Evolutionary conservation across 2,797 vertebrate genomes (phyloP).

Genomic region (Geotrypetes seraphini): DNA sequence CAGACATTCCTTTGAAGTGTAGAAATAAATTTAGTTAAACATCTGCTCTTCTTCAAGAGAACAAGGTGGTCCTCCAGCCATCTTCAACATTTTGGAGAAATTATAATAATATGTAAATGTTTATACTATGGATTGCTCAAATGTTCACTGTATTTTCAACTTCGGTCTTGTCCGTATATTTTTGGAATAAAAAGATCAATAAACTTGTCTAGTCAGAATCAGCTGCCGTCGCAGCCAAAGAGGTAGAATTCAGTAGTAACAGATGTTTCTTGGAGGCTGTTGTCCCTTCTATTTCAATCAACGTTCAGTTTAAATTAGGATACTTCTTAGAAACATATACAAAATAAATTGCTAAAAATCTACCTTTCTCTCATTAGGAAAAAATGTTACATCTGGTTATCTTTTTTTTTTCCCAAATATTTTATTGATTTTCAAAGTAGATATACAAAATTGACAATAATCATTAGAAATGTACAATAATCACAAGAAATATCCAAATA

Average conservation of each 20-base stretch:
- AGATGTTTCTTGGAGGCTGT: slow-evolving; percentile 15
- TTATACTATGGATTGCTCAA: too few species aligned
- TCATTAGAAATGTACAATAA: too few species aligned
- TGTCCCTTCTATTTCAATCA: slow-evolving; percentile 11
- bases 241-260: slow-evolving; percentile 10
- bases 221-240: slow-evolving; percentile 20
- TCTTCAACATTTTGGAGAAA: slow-evolving; percentile 2
- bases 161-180: too few species aligned
- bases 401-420: too few species aligned
- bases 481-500: too few species aligned
- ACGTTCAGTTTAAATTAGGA: slow-evolving; percentile 8
- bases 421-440: too few species aligned
- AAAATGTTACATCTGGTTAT: too few species aligned
- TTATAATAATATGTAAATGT: neutral
- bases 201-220: slow-evolving; percentile 3
- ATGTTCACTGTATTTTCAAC: neutral
- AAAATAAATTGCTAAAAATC: too few species aligned
- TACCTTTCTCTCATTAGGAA: too few species aligned
- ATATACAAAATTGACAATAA: too few species aligned
- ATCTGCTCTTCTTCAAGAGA: slow-evolving; percentile 30
- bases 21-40: slow-evolving; percentile 26
- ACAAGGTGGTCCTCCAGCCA: slow-evolving; percentile 8
- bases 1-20: slow-evolving; percentile 10
- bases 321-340: too few species aligned
- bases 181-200: neutral